A percentile compares a stretch with the other conserved stretches of the same genome.
Conservation (phyloP, 2,113 vertebrate species). For the Muscicapa adusta region DNA sequence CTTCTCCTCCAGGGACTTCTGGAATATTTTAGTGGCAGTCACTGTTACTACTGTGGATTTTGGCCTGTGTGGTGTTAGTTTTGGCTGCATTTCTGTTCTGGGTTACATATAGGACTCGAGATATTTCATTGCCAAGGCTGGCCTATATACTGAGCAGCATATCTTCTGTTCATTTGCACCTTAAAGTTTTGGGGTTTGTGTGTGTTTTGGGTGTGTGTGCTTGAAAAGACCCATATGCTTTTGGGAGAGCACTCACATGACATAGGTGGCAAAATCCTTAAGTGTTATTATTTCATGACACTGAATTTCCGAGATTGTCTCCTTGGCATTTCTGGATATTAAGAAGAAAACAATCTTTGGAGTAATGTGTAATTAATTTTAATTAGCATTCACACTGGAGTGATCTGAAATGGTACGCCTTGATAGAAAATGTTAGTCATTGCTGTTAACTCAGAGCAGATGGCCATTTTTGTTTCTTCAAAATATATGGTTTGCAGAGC, state of each 20-base stretch:
- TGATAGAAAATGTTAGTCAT: conserved; percentile 69
- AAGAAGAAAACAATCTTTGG: neutral
- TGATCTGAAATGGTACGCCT: conserved; percentile 23
- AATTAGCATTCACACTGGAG: conserved; percentile 57
- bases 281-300: neutral
- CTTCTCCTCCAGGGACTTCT: neutral
- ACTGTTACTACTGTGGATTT: neutral
- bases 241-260: neutral
- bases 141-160: neutral
- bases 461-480: conserved; percentile 51
- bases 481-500: conserved; percentile 53
- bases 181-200: neutral
- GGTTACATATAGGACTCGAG: neutral
- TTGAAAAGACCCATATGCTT: neutral
- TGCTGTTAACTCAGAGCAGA: conserved; percentile 68
- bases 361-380: conserved; percentile 63
- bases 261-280: neutral
- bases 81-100: conserved; percentile 21
- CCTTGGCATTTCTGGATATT: neutral
- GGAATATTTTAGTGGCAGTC: conserved; percentile 35
- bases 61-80: neutral
- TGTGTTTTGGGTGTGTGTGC: neutral
- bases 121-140: neutral
- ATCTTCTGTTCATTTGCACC: neutral
- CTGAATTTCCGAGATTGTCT: neutral